Percentiles rank a stretch among this genome's conserved stretches.
phyloP scores from a whole-genome alignment of 1,140 invertebrate species.

The Linepithema humile region DNA sequence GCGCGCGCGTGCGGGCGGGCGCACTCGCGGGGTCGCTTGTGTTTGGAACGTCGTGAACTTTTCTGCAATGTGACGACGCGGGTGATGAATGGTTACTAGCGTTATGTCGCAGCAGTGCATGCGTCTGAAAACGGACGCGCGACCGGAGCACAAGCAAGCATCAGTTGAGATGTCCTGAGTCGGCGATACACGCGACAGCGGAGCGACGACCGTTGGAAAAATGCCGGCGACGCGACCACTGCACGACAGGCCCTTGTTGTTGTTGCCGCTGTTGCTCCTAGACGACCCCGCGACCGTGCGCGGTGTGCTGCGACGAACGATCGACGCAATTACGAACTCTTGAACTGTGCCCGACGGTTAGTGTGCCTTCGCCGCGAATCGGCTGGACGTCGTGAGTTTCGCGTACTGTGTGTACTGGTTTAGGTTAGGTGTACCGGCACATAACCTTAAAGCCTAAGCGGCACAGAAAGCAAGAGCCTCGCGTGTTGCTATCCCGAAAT shows the following conservation, averaged over 20 bases:
- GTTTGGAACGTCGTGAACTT: constrained; percentile 62
- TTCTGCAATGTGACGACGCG: constrained; percentile 70
- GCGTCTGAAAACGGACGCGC: constrained; percentile 65
- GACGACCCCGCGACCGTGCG: constrained; percentile 14
- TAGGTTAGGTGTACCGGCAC: constrained; percentile 82
- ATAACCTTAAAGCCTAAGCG: constrained; percentile 76
- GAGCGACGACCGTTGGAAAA: constrained; percentile 59
- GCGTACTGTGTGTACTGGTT: constrained; percentile 57
- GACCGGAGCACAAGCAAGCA: constrained; percentile 43
- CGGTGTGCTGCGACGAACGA: background rate
- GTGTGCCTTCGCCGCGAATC: constrained; percentile 22
- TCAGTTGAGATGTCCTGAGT: constrained; percentile 42
- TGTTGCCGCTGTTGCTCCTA: constrained; percentile 40
- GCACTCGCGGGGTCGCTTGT: constrained; percentile 61
- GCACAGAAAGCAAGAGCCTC: background rate
- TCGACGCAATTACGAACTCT: constrained; percentile 13
- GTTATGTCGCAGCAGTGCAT: constrained; percentile 65
- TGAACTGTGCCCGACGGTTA: background rate
- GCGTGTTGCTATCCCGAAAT: background rate
- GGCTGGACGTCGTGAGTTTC: constrained; percentile 3
- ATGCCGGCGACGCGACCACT: constrained; percentile 74
- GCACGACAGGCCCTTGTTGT: constrained; percentile 59
- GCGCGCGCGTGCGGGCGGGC: constrained; percentile 48
- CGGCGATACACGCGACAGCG: constrained; percentile 17
- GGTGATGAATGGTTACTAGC: constrained; percentile 67